Evolutionary conservation across 2,113 vertebrate species (phyloP).

Genomic region (Symphodus melops): DNA sequence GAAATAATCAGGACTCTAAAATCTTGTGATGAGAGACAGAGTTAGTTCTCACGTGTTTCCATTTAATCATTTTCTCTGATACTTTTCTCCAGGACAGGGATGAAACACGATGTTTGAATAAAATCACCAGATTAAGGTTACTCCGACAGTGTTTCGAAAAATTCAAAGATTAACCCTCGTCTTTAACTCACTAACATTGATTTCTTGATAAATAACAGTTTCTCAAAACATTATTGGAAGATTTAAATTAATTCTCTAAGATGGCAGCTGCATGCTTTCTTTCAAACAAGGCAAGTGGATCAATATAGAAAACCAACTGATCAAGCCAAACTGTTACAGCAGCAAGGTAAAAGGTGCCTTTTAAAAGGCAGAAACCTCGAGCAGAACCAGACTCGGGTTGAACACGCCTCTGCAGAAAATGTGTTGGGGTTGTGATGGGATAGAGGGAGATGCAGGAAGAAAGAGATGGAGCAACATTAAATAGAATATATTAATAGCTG

Average conservation of each 20-base stretch:
- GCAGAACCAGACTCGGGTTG: too few species aligned
- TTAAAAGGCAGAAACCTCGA: too few species aligned
- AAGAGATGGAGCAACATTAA: too few species aligned
- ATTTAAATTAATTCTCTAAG: constrained; percentile 10
- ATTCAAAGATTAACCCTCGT: neutral
- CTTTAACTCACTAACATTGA: constrained; percentile 28
- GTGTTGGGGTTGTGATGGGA: too few species aligned
- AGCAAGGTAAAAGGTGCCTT: too few species aligned
- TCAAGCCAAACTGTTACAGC: too few species aligned
- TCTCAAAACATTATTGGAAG: neutral
- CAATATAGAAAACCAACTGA: neutral
- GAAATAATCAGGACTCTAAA: neutral
- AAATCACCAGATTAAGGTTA: too few species aligned
- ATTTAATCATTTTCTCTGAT: constrained; percentile 13
- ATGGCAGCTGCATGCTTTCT: constrained; percentile 14
- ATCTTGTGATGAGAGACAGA: neutral
- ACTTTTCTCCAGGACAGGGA: neutral
- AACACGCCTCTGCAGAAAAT: too few species aligned
- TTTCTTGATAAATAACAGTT: constrained; percentile 20
- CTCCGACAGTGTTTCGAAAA: constrained; percentile 9
- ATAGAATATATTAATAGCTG: too few species aligned
- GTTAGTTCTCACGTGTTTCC: too few species aligned
- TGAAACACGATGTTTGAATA: constrained; percentile 19
- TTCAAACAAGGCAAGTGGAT: neutral
- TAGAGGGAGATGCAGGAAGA: too few species aligned